A percentile compares a stretch with the other conserved stretches of the same genome.
These are phyloP conservation scores for Climacteris rufus DNA, from an alignment of 2,113 vertebrate species.

Conservation along the genomic window DNA sequence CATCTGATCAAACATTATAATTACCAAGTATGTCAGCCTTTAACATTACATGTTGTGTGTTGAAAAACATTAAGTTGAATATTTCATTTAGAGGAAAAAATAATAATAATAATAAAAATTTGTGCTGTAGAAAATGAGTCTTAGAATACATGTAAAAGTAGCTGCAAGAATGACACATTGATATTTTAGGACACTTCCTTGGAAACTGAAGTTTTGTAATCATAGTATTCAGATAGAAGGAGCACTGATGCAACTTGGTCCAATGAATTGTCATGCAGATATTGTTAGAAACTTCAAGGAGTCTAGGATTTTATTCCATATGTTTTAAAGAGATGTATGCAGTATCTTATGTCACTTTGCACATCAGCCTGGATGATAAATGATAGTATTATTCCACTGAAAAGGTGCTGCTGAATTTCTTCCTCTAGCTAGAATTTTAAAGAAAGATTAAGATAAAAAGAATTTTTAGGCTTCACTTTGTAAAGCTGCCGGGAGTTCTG, in stretches of 20 bases:
- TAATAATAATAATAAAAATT: background rate
- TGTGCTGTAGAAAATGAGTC: background rate
- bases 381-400: background rate
- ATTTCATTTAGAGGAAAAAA: background rate
- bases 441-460: background rate
- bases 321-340: background rate
- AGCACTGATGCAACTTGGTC: background rate
- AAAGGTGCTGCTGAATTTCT: constrained; percentile 12
- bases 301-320: background rate
- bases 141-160: background rate
- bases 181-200: background rate
- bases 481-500: background rate
- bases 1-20: background rate
- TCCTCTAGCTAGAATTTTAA: constrained; percentile 31
- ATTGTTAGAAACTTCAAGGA: background rate
- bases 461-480: background rate
- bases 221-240: background rate
- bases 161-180: background rate
- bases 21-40: background rate
- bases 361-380: background rate
- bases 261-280: background rate
- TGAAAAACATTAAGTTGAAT: background rate
- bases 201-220: background rate
- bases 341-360: background rate
- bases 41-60: background rate